Conservation (phyloP, 2,888 invertebrate species). For the Pyrochroa serraticornis region DNA sequence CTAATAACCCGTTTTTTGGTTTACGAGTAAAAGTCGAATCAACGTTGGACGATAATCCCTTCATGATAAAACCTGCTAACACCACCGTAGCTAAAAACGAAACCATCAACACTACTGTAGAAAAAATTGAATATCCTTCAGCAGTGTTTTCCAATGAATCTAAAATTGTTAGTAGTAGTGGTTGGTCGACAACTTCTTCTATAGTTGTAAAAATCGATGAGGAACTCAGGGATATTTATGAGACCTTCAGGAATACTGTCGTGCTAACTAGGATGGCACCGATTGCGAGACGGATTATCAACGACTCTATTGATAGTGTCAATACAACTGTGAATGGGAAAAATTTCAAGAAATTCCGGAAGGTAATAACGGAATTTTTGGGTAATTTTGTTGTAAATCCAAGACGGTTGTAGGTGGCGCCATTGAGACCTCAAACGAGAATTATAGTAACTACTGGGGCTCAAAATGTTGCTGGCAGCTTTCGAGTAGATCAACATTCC, state of each 20-base stretch:
- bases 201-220: constrained; percentile 8
- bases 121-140: no score
- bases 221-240: constrained; percentile 22
- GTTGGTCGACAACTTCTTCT: background rate
- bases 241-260: constrained; percentile 21
- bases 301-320: background rate
- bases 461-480: background rate
- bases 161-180: no score
- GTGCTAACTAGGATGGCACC: constrained; percentile 5
- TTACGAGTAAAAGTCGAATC: constrained; percentile 9
- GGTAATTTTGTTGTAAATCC: background rate
- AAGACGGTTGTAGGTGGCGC: constrained; percentile 7
- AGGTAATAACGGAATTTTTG: constrained; percentile 8
- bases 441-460: background rate
- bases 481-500: background rate
- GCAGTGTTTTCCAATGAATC: no score
- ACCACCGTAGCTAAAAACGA: no score
- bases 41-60: constrained; percentile 1
- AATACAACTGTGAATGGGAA: background rate
- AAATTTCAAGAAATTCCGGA: constrained; percentile 31
- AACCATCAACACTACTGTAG: no score
- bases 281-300: background rate
- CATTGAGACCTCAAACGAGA: constrained; percentile 4
- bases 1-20: constrained; percentile 4
- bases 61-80: background rate